Conservation (phyloP, 2,113 vertebrate species). For the Orcinus orca region DNA sequence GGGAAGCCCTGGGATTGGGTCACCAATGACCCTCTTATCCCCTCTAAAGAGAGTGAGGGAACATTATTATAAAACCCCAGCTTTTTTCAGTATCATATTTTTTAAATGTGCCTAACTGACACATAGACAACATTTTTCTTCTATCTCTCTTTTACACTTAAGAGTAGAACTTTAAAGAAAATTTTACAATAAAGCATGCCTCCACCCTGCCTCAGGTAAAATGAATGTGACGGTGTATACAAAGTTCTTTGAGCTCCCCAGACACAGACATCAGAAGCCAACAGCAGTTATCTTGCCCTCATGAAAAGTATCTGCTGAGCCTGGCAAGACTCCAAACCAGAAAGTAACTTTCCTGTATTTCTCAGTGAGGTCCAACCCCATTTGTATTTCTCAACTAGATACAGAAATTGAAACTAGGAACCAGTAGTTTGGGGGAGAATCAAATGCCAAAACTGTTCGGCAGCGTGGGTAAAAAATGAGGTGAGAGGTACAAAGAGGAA, state of each 20-base stretch:
- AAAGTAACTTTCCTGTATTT: neutral
- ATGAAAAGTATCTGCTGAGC: neutral
- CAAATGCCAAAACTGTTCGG: neutral
- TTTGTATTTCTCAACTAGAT: neutral
- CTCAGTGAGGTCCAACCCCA: neutral
- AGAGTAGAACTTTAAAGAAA: neutral
- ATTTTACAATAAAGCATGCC: neutral
- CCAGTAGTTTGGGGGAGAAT: neutral
- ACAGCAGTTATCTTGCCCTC: neutral
- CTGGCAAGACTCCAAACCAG: neutral
- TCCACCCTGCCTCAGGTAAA: neutral
- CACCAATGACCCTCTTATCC: too few relatives aligned
- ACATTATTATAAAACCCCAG: neutral
- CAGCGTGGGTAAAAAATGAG: neutral
- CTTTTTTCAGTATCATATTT: neutral
- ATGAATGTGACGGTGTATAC: neutral
- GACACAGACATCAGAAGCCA: neutral
- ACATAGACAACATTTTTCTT: neutral
- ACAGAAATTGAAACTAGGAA: constrained; percentile 62
- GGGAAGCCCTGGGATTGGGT: neutral
- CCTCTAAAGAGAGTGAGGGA: neutral
- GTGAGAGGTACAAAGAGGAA: neutral
- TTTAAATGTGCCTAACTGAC: neutral
- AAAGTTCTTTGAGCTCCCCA: neutral
- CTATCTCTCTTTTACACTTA: neutral